phyloP scores from a whole-genome alignment of 2,797 vertebrate genomes.

The Anniella stebbinsi region DNA sequence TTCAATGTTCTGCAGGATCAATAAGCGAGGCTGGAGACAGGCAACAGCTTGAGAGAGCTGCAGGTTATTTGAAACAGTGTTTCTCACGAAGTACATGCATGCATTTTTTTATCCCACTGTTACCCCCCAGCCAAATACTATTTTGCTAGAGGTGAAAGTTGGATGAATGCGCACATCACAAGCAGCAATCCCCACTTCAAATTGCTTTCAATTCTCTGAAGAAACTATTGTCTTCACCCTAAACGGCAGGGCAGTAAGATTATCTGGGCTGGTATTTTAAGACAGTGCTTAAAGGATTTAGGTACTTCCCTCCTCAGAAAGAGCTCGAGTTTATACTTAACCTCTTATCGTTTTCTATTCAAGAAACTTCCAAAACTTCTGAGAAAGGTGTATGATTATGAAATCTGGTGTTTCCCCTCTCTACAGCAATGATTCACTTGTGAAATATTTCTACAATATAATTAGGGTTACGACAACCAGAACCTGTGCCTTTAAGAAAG shows the following conservation, averaged over 20 bases:
- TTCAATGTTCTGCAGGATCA: not conserved
- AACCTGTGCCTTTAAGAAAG: not conserved
- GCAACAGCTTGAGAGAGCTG: not conserved
- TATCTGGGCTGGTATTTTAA: not conserved
- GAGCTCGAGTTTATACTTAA: not conserved
- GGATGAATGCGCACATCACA: not conserved
- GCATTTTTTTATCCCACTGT: not conserved
- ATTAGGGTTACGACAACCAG: not conserved
- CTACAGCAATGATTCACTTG: not conserved
- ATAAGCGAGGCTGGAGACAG: not conserved
- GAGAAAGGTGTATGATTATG: not conserved
- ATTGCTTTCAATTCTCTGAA: not conserved
- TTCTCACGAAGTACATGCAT: not conserved
- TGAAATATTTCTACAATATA: constrained; percentile 1
- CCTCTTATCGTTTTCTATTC: not conserved
- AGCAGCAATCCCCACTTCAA: not conserved
- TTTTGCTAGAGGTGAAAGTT: not conserved
- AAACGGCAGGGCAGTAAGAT: not conserved
- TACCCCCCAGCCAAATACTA: not conserved
- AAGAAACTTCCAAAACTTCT: not conserved
- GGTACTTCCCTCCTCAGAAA: not conserved
- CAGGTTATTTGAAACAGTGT: not conserved
- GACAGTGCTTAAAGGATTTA: constrained; percentile 6
- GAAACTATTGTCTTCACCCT: not conserved
- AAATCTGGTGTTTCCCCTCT: too few relatives aligned